Conservation (phyloP, 2,113 vertebrate species). For the Pampusana beccarii region DNA sequence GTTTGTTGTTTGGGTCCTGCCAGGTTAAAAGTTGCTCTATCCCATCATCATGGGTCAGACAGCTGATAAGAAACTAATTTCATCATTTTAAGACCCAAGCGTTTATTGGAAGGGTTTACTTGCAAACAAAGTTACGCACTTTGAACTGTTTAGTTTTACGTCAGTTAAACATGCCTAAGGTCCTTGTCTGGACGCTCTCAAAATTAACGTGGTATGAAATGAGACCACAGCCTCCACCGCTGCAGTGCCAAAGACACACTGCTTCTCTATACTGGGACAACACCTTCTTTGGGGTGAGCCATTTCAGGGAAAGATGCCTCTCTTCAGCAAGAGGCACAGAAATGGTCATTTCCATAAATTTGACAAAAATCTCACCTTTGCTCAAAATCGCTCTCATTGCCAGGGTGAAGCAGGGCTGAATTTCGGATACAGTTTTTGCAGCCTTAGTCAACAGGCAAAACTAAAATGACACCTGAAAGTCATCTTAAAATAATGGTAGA, state of each 20-base stretch:
- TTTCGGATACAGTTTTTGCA: fast-evolving
- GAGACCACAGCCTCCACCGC: fast-evolving
- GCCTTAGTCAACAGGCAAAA: neutral
- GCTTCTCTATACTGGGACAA: neutral
- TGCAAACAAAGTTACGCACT: neutral
- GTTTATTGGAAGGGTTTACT: neutral
- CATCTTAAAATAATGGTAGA: neutral
- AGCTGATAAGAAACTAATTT: slow-evolving; percentile 25
- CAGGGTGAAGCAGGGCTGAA: fast-evolving
- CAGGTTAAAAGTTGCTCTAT: neutral
- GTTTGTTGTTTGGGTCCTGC: neutral
- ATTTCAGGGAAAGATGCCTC: neutral
- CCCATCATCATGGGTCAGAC: neutral
- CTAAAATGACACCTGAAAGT: neutral
- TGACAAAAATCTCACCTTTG: neutral
- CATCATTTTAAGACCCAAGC: neutral
- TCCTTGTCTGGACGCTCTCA: neutral
- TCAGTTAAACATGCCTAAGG: neutral
- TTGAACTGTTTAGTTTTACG: neutral
- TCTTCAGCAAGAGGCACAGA: neutral
- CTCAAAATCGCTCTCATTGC: neutral
- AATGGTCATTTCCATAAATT: neutral
- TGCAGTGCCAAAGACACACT: neutral
- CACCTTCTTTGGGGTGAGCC: neutral
- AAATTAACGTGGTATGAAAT: fast-evolving